Evolutionary conservation across 2,888 invertebrate species (phyloP), one percentile per base, ranked within the genome.

Genomic region (Danaus chrysippus): DNA sequence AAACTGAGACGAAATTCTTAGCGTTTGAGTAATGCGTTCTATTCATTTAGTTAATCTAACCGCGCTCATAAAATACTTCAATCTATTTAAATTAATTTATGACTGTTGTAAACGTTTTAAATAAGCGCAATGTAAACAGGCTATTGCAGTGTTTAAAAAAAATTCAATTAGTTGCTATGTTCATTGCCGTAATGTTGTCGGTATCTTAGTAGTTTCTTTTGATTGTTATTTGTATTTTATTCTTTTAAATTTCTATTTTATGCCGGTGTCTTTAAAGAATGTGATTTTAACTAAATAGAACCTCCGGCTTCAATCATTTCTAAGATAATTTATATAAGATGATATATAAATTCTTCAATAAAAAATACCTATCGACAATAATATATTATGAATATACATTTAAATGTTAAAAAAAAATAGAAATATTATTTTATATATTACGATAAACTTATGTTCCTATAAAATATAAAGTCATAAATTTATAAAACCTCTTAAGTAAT

Each of bases 81-180:
- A 63, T 69, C 68, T 68, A 63, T 63, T 67, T 67, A 57, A 67
- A 69, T 69, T 65, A 69, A 70, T 70, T 69, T 70, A 71, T 63
- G 70, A 66, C 62, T 58, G 53, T 53, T 60, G 58, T 61, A 63
- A 66, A 62, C 63, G 61, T 60, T 69, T 67, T 68, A 68, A 68
- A 71, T 70, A 66, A 68, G 66, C 65, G 57, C 34, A 59, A 63
- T 66, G 63, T 67, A 64, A 69, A 70, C 64, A 63, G 66, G 69
- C 66, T 64, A 66, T 64, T 69, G 68, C 64, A 63, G 58, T 59
- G 68, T 54, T 57, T 46, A 54, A 66, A 70, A 34, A 34, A 67
- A 65, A 71, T 68, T 65, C 65, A 66, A 68, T 68, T 68, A 67
- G 63, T 61, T 54, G 54, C 56, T 58, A 66, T 63, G 60, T 61